Evolutionary conservation across 2,797 vertebrate species (phyloP).

Genomic region (Chrysolophus pictus): DNA sequence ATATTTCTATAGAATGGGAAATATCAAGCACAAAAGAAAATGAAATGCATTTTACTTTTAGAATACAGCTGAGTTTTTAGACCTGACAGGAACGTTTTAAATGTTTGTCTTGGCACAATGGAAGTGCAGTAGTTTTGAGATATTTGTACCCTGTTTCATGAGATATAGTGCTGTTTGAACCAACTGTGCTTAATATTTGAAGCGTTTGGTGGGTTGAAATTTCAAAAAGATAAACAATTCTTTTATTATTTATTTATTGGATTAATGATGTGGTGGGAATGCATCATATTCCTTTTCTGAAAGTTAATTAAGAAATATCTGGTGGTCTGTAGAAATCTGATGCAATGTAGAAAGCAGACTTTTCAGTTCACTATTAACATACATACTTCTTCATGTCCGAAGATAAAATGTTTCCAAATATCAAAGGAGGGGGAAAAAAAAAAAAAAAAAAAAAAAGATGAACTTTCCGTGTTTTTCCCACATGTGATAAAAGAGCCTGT

Average conservation of each 20-base stretch:
- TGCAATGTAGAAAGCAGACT: background rate
- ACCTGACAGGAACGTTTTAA: background rate
- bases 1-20: background rate
- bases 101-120: background rate
- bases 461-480: background rate
- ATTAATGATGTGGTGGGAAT: background rate
- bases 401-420: background rate
- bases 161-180: background rate
- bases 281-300: background rate
- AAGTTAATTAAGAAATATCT: background rate
- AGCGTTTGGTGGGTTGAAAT: background rate
- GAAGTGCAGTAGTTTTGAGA: background rate
- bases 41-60: background rate
- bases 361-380: background rate
- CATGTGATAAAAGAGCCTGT: background rate
- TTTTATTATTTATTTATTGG: background rate
- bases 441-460: background rate
- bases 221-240: background rate
- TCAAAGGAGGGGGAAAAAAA: background rate
- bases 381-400: background rate
- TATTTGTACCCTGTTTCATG: background rate
- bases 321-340: no score
- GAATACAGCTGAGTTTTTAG: background rate
- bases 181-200: background rate
- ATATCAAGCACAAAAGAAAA: background rate